Base-by-base conservation (phyloP, 2,113 vertebrate species). In the Nycticorax nycticorax region DNA sequence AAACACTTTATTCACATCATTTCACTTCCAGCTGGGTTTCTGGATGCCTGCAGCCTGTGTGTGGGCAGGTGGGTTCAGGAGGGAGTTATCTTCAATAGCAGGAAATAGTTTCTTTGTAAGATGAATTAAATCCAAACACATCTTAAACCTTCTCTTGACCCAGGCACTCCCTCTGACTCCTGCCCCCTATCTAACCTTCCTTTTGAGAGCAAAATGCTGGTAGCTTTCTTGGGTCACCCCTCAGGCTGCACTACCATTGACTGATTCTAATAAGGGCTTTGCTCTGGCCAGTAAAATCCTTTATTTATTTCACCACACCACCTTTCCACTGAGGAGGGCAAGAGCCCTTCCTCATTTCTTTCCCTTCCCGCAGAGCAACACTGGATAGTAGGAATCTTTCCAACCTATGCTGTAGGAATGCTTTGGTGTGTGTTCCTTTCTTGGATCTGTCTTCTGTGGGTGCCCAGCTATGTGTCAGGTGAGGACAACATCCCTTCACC, bases 41-140 rank as follows among this genome's bases (percentile, higher is more conserved):
- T 96, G 93, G 92, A 97, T 96, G 96, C 92, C 84, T 93, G 88
- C 57, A 96, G 96, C 88, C 97, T 97, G 92, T 97, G 97, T 97
- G 97, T 97, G 96, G 97, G 97, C 97, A 97, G 97, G 96, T 97
- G 96, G 95, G 95, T 97, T 96, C 96, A 95, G 94, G 89, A 96
- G 95, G 94, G 96, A 97, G 96, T 97, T 97, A 96, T 92, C 95
- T 96, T 96, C 85, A 84, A 96, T 96, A 96, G 96, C 93, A 97
- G 96, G 96, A 97, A 97, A 97, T 97, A 94, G 94, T 93, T 97
- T 96, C 95, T 91, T 96, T 97, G 94, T 96, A 96, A 96, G 93
- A 97, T 96, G 95, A 97, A 97, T 96, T 96, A 95, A 97, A 97
- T 94, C 93, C 96, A 97, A 96, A 96, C 95, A 97, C 86, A 93